Conservation (phyloP, 2,113 vertebrate genomes). For the Origma solitaria region DNA sequence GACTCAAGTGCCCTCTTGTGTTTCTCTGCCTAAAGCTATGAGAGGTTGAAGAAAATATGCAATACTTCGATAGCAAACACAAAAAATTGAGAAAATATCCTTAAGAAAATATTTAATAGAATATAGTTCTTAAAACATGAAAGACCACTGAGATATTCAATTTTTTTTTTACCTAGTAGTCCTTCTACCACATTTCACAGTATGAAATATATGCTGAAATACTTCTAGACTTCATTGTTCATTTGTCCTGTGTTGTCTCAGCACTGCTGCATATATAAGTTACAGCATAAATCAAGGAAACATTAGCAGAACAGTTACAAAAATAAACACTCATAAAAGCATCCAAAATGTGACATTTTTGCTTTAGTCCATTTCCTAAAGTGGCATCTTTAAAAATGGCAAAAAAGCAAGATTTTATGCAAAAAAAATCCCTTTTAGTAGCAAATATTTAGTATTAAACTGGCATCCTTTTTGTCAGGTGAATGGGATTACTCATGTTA, state of each 20-base stretch:
- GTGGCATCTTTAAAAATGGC: not conserved
- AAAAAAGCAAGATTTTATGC: not conserved
- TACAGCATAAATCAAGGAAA: not conserved
- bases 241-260: not conserved
- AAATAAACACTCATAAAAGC: not conserved
- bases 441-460: not conserved
- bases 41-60: not conserved
- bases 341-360: not conserved
- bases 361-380: not conserved
- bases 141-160: not conserved
- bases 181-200: not conserved
- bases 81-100: not conserved
- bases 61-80: not conserved
- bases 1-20: conserved; percentile 45
- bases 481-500: not conserved
- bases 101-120: not conserved
- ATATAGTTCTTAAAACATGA: not conserved
- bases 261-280: not conserved
- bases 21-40: not conserved
- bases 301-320: not conserved
- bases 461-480: not conserved
- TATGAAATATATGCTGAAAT: not conserved
- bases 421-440: not conserved
- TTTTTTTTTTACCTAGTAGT: not conserved
- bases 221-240: not conserved